Evolutionary conservation across 2,113 vertebrate genomes (phyloP).

Genomic region (Grallaria varia): DNA sequence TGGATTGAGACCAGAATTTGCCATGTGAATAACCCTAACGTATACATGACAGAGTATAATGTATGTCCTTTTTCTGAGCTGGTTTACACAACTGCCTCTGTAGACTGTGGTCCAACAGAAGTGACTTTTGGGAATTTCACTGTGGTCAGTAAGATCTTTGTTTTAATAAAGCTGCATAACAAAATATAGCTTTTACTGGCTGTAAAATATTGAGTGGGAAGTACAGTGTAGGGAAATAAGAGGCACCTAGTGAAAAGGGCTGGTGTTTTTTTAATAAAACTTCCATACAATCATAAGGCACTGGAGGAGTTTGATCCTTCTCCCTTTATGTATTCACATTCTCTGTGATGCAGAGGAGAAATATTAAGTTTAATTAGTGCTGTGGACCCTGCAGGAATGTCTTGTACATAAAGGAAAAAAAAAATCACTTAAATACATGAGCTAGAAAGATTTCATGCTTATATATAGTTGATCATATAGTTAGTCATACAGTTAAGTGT

Average conservation of each 20-base stretch:
- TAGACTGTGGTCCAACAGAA: conserved; percentile 6
- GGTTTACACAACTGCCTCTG: conserved; percentile 48
- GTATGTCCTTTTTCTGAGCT: conserved; percentile 48
- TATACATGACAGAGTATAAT: conserved; percentile 43
- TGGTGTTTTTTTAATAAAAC: conserved; percentile 19
- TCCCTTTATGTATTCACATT: neutral
- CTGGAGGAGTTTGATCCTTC: neutral
- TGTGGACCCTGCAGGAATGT: neutral
- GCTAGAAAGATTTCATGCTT: neutral
- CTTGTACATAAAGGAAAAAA: neutral
- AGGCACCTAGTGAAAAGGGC: neutral
- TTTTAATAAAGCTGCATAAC: conserved; percentile 29
- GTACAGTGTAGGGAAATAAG: conserved; percentile 23
- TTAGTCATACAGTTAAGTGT: conserved; percentile 51
- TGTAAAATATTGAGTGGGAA: conserved; percentile 52
- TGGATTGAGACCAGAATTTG: conserved; percentile 56
- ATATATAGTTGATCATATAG: conserved; percentile 19
- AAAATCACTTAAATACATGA: neutral
- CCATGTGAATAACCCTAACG: conserved; percentile 50
- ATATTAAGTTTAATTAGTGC: conserved; percentile 1
- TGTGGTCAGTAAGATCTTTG: conserved; percentile 42
- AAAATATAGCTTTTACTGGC: conserved; percentile 1
- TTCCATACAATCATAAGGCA: neutral
- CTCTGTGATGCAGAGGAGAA: conserved; percentile 6
- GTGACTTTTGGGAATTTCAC: neutral